phyloP scores from a whole-genome alignment of 2,113 vertebrate species.

The Rafetus swinhoei region DNA sequence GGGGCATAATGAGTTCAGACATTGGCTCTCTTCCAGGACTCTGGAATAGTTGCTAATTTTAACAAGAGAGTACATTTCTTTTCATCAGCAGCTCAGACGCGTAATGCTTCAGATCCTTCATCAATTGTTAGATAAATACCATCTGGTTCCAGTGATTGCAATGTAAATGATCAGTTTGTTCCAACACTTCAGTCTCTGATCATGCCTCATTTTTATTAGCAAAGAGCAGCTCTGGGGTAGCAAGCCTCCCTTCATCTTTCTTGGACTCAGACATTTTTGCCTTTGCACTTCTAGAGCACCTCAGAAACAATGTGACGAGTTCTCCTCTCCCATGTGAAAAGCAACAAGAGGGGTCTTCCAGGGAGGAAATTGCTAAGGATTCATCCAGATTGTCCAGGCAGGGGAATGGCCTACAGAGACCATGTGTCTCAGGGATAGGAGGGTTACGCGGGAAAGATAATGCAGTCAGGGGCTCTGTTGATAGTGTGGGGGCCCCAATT shows the following conservation, averaged over 20 bases:
- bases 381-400: not conserved
- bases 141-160: not conserved
- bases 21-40: not conserved
- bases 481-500: not conserved
- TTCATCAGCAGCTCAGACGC: not conserved
- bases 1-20: not conserved
- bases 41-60: not conserved
- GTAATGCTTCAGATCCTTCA: not conserved
- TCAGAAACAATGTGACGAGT: not conserved
- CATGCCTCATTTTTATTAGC: not conserved
- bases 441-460: not conserved
- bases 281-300: no score
- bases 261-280: not conserved
- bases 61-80: not conserved
- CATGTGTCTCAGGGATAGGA: not conserved
- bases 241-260: not conserved
- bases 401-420: not conserved
- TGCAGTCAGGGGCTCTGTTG: not conserved
- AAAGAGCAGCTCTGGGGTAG: not conserved
- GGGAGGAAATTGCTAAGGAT: not conserved
- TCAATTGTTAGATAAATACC: not conserved
- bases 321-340: not conserved
- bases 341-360: not conserved
- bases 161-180: not conserved
- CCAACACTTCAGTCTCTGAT: not conserved